A percentile compares a stretch with the other conserved stretches of the same genome.
Conservation (phyloP, 2,797 vertebrate genomes). For the Etheostoma nigrum region DNA sequence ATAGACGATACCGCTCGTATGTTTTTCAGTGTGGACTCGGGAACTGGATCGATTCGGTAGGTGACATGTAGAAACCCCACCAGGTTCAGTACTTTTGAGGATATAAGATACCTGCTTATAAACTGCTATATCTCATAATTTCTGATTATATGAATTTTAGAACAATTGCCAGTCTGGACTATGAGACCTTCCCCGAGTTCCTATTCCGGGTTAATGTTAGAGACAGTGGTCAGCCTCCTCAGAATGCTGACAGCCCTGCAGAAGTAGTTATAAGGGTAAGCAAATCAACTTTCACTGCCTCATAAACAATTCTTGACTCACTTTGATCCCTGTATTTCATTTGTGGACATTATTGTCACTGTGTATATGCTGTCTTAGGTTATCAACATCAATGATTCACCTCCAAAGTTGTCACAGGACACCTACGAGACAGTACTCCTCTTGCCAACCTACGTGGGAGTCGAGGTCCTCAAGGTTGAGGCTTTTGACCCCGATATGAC, state of each 20-base stretch:
- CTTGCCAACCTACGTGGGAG: constrained; percentile 91
- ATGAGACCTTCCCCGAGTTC: constrained; percentile 91
- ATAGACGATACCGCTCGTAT: constrained; percentile 89
- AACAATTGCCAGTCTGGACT: constrained; percentile 91
- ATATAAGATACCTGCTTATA: neutral
- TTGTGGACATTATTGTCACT: constrained; percentile 15
- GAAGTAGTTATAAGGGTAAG: constrained; percentile 91
- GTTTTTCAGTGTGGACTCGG: constrained; percentile 95
- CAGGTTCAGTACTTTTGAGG: neutral
- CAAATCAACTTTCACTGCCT: constrained; percentile 9
- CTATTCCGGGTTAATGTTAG: constrained; percentile 92
- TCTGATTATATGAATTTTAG: constrained; percentile 59
- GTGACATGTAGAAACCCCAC: constrained; percentile 11
- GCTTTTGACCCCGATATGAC: constrained; percentile 91
- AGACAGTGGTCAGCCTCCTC: constrained; percentile 90
- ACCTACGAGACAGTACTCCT: constrained; percentile 91
- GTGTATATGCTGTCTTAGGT: constrained; percentile 70
- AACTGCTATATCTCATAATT: neutral
- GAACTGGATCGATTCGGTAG: constrained; percentile 92
- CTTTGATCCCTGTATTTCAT: constrained; percentile 18
- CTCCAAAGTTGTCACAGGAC: constrained; percentile 91
- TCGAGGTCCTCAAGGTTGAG: constrained; percentile 89
- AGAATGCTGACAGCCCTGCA: constrained; percentile 89
- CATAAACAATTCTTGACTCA: constrained; percentile 12
- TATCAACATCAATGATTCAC: constrained; percentile 96